Percentiles rank a stretch among this genome's conserved stretches.
Conservation (phyloP, 1,140 invertebrate species). For the Aphaenogaster rudis region DNA sequence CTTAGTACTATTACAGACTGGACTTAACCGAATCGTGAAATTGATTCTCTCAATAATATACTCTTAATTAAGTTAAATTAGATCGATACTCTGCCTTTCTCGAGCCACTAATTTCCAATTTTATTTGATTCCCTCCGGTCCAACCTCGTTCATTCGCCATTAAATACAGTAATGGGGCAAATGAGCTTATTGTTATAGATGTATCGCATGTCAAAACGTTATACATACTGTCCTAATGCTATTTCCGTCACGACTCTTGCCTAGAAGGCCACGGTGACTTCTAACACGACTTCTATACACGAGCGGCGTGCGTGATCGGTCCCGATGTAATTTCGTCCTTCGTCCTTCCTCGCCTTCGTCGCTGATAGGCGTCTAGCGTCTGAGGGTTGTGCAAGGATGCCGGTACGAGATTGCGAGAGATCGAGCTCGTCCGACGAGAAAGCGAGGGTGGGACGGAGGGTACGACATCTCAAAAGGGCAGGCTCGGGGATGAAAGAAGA, state of each 20-base stretch:
- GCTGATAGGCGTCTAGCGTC: slow-evolving; percentile 68
- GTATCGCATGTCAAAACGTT: slow-evolving; percentile 24
- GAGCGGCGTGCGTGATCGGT: slow-evolving; percentile 62
- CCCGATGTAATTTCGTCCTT: slow-evolving; percentile 68
- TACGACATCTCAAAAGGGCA: slow-evolving; percentile 33
- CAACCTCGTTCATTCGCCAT: not conserved
- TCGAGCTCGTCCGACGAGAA: slow-evolving; percentile 30
- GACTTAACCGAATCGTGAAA: not conserved
- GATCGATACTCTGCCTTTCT: not conserved
- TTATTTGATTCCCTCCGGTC: not conserved
- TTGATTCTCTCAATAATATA: not conserved
- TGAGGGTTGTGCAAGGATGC: slow-evolving; percentile 70
- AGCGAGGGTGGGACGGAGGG: not conserved
- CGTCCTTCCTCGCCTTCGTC: slow-evolving; percentile 51
- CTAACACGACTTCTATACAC: slow-evolving; percentile 59
- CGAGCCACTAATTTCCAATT: not conserved
- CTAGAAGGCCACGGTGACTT: slow-evolving; percentile 24
- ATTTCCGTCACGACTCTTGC: slow-evolving; percentile 59
- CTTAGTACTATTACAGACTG: not conserved
- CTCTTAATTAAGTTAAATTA: not conserved
- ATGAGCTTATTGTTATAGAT: slow-evolving; percentile 19
- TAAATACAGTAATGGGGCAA: slow-evolving; percentile 21
- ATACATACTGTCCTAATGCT: slow-evolving; percentile 35
- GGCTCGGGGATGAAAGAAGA: slow-evolving; percentile 16
- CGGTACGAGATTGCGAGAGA: slow-evolving; percentile 55